A percentile compares a stretch with the other conserved stretches of the same genome.
Evolutionary conservation across 2,113 vertebrate species (phyloP).

Genomic region (Lycocorax pyrrhopterus): DNA sequence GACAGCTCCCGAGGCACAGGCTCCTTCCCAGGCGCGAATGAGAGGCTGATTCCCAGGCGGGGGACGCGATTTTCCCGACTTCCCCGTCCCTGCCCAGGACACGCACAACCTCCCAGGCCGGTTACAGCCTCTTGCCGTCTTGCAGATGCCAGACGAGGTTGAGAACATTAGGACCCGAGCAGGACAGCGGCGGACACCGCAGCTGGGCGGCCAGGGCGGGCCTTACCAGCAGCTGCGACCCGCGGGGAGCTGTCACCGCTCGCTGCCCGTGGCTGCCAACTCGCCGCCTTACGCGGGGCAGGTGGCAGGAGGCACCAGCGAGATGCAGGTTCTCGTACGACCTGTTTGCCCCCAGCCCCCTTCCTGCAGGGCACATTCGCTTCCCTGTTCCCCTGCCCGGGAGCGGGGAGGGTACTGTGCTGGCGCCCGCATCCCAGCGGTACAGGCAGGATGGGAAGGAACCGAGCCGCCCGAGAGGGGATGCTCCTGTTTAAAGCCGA

Average conservation of each 20-base stretch:
- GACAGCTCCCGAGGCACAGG: too few species aligned
- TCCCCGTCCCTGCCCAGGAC: background rate
- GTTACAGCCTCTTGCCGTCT: background rate
- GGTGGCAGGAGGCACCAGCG: background rate
- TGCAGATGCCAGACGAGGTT: background rate
- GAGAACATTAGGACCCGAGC: accelerated
- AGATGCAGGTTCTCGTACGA: accelerated
- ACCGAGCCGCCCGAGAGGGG: too few species aligned
- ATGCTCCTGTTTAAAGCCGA: background rate
- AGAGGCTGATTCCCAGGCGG: background rate
- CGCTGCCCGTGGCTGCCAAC: accelerated
- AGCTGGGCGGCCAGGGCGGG: background rate
- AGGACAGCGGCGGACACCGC: accelerated
- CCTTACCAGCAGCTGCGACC: background rate
- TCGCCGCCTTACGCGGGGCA: accelerated
- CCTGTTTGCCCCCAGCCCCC: too few species aligned
- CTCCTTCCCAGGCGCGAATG: background rate
- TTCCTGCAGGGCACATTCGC: background rate
- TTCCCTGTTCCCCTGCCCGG: background rate
- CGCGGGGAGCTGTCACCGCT: background rate
- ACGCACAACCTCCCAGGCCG: accelerated
- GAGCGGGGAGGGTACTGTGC: accelerated
- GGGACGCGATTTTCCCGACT: background rate
- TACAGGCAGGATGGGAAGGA: background rate
- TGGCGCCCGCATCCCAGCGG: background rate